These are phyloP conservation scores for Cotesia glomerata DNA, from an alignment of 1,140 invertebrate genomes.

Conservation along the genomic window DNA sequence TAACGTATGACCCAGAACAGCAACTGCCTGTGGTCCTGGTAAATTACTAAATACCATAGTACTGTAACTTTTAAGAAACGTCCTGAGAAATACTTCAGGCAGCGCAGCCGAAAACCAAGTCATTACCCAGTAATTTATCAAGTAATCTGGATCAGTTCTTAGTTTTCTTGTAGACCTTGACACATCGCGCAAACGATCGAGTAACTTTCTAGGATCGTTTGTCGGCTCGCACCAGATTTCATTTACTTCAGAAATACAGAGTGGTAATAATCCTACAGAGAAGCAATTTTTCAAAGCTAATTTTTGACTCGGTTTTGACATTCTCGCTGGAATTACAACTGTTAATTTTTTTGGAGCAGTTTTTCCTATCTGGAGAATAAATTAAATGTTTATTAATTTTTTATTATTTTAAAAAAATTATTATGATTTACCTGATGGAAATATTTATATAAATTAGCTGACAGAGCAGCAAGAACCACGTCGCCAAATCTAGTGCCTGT, in stretches of 20 bases:
- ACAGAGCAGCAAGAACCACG: conserved; percentile 50
- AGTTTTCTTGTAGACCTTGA: conserved; percentile 38
- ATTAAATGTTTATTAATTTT: background rate
- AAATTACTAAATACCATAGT: conserved; percentile 54
- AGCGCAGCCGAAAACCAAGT: conserved; percentile 43
- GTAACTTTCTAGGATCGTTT: conserved; percentile 26
- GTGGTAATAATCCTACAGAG: conserved; percentile 45
- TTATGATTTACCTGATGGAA: conserved; percentile 38
- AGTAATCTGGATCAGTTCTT: conserved; percentile 38
- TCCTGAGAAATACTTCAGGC: conserved; percentile 41
- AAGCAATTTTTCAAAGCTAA: conserved; percentile 44
- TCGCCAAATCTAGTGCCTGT: conserved; percentile 47
- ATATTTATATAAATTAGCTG: conserved; percentile 48
- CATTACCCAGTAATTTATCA: conserved; percentile 51
- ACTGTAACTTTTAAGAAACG: conserved; percentile 43
- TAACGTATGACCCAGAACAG: conserved; percentile 42
- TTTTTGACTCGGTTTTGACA: conserved; percentile 36
- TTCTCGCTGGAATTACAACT: conserved; percentile 43
- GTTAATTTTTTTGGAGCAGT: conserved; percentile 42
- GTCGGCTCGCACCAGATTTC: conserved; percentile 19
- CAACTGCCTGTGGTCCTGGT: conserved; percentile 43
- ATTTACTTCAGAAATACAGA: conserved; percentile 42
- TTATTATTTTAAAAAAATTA: background rate
- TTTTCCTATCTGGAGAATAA: conserved; percentile 34
- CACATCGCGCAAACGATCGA: conserved; percentile 43